Conservation (phyloP, 1,140 invertebrate genomes). For the Liolophura sinensis region DNA sequence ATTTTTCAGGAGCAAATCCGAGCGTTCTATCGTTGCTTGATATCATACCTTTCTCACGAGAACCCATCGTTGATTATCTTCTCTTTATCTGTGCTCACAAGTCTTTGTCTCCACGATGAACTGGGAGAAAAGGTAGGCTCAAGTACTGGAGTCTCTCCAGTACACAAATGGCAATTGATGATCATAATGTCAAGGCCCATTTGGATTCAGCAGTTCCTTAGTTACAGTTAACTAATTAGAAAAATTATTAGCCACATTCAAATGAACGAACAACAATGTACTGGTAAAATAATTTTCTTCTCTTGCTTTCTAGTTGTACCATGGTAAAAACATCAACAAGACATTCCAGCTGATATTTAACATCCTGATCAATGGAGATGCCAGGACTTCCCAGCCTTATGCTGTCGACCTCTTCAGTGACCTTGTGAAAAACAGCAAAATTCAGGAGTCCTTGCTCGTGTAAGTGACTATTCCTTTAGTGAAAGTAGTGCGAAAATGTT, state of each 20-base stretch:
- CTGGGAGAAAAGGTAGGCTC: conserved; percentile 38
- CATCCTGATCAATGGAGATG: conserved; percentile 40
- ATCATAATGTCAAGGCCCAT: too few species aligned
- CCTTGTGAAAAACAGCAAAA: conserved; percentile 36
- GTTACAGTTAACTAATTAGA: too few species aligned
- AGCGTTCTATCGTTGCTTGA: conserved; percentile 12
- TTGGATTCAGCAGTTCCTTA: too few species aligned
- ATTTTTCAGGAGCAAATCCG: too few species aligned
- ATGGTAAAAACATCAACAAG: conserved; percentile 43
- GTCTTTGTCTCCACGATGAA: conserved; percentile 45
- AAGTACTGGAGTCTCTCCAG: too few species aligned
- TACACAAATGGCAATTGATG: too few species aligned
- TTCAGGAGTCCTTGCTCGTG: conserved; percentile 38
- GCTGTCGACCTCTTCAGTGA: conserved; percentile 49
- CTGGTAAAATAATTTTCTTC: conserved; percentile 3
- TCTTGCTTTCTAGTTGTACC: conserved; percentile 39
- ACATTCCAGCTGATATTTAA: conserved; percentile 51
- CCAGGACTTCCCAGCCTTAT: conserved; percentile 35
- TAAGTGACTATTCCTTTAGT: conserved; percentile 22
- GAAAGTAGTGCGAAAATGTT: neutral
- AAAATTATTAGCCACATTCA: too few species aligned
- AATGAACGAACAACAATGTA: too few species aligned
- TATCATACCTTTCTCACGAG: conserved; percentile 34
- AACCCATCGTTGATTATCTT: conserved; percentile 41
- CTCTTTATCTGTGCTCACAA: conserved; percentile 41